phyloP scores from a whole-genome alignment of 2,888 invertebrate genomes.

The Amorpha juglandis region DNA sequence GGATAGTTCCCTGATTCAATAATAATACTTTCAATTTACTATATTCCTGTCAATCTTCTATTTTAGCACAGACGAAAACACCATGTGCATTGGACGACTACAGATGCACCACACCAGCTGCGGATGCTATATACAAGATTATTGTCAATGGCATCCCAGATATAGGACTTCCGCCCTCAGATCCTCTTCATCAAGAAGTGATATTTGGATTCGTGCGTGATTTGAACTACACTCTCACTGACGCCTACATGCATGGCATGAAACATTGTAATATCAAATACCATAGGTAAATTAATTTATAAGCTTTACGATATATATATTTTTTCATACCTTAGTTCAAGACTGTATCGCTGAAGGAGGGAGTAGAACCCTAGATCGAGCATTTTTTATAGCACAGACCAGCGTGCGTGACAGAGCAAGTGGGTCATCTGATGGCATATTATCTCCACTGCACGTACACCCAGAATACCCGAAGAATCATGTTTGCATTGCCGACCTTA shows the following conservation, averaged over 20 bases:
- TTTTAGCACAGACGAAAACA: conserved; percentile 32
- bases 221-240: conserved; percentile 32
- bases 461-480: too few species aligned
- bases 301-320: too few species aligned
- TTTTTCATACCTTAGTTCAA: too few species aligned
- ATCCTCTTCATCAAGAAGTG: conserved; percentile 43
- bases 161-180: conserved; percentile 40
- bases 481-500: too few species aligned
- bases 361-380: too few species aligned
- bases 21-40: neutral
- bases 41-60: neutral
- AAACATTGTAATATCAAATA: conserved; percentile 35
- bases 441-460: too few species aligned
- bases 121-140: conserved; percentile 4
- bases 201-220: conserved; percentile 34
- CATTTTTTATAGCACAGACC: too few species aligned
- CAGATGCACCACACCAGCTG: conserved; percentile 34
- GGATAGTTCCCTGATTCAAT: too few species aligned
- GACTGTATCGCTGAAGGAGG: too few species aligned
- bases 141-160: conserved; percentile 40
- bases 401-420: too few species aligned
- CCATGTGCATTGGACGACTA: conserved; percentile 43
- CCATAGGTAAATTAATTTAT: conserved; percentile 36
- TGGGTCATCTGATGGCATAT: too few species aligned
- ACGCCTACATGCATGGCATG: conserved; percentile 36